Conservation (phyloP, 2,888 invertebrate species). For the Drosophila glabriapex region DNA sequence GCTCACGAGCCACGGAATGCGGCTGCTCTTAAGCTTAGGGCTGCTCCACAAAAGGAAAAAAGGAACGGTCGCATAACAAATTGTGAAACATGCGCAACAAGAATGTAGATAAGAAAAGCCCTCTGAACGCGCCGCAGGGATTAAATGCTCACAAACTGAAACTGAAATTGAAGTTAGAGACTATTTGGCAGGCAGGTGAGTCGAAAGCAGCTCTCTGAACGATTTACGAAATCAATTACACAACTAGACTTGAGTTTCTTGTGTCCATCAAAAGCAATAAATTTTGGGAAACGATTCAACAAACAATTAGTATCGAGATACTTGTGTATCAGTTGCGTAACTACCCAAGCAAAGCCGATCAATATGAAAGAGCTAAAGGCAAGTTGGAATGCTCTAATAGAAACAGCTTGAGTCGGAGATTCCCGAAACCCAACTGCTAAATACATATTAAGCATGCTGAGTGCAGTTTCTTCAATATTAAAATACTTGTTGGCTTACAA, state of each 20-base stretch:
- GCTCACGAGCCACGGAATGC: slow-evolving; percentile 37
- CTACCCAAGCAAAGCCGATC: background rate
- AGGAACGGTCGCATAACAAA: slow-evolving; percentile 36
- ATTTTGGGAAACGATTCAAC: background rate
- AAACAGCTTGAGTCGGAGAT: background rate
- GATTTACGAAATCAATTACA: slow-evolving; percentile 25
- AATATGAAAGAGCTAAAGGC: background rate
- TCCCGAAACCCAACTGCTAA: background rate
- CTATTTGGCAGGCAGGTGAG: background rate
- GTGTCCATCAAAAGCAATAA: background rate
- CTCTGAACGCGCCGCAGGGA: slow-evolving; percentile 49
- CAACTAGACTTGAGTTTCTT: background rate
- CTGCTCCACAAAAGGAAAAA: background rate
- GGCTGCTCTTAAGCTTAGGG: slow-evolving; percentile 25
- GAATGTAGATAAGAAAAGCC: slow-evolving; percentile 39
- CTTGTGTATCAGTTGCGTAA: background rate
- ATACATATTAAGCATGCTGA: too few species aligned
- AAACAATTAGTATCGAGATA: background rate
- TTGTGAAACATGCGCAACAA: slow-evolving; percentile 65
- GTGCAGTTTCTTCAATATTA: background rate
- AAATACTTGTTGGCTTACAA: background rate
- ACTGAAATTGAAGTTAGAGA: slow-evolving; percentile 6
- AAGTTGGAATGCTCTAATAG: background rate
- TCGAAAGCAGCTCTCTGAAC: background rate
- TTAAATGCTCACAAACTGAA: slow-evolving; percentile 32